Percentiles rank a stretch among this genome's conserved stretches.
These are phyloP conservation scores for Hirudo medicinalis DNA, from an alignment of 1,140 invertebrate genomes.

Conservation along the genomic window DNA sequence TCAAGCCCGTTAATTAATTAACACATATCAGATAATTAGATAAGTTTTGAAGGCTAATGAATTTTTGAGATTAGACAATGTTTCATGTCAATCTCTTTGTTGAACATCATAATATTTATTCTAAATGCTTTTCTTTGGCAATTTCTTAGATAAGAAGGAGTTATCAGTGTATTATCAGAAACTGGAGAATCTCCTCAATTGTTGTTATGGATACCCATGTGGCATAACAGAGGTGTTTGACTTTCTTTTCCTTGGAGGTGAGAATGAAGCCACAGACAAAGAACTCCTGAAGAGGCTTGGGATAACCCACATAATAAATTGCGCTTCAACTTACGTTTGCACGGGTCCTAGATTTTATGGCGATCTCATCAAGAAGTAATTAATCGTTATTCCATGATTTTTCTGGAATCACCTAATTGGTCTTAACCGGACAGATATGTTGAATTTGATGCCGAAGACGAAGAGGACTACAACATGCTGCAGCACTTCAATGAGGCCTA, in stretches of 20 bases:
- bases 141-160: too few species aligned
- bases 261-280: constrained; percentile 19
- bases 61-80: too few species aligned
- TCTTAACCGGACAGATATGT: constrained; percentile 1
- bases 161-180: background rate
- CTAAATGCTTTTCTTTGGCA: too few species aligned
- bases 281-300: constrained; percentile 14
- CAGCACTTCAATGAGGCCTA: constrained; percentile 22
- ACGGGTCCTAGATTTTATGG: constrained; percentile 19
- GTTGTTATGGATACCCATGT: constrained; percentile 10
- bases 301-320: constrained; percentile 23
- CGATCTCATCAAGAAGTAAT: constrained; percentile 13
- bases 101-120: too few species aligned
- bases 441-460: constrained; percentile 22
- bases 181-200: constrained; percentile 12
- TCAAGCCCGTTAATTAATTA: too few species aligned
- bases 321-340: constrained; percentile 18
- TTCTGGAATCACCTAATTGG: background rate
- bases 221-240: constrained; percentile 18
- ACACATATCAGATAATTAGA: too few species aligned
- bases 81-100: too few species aligned
- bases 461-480: constrained; percentile 20
- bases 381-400: background rate
- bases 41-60: too few species aligned
- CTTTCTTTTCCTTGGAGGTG: constrained; percentile 18